A percentile compares a stretch with the other conserved stretches of the same genome.
These are phyloP conservation scores for Acleris emargana DNA, from an alignment of 2,888 invertebrate species.

Conservation along the genomic window DNA sequence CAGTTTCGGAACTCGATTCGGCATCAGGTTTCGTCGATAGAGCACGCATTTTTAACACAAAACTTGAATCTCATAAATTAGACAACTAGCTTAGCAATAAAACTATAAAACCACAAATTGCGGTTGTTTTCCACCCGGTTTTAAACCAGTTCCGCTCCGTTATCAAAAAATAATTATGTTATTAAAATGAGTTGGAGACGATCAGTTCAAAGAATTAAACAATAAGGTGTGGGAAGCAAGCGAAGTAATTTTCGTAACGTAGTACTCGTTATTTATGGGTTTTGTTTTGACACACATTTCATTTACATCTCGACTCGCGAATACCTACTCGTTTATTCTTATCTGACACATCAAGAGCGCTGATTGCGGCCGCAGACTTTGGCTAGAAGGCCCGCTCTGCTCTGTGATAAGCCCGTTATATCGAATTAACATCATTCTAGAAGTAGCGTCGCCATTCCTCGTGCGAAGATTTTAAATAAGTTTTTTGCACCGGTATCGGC, in stretches of 20 bases:
- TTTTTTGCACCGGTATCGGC: neutral
- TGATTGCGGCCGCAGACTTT: slow-evolving; percentile 1
- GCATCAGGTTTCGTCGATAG: too few relatives aligned
- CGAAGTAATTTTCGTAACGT: neutral
- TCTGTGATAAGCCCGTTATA: slow-evolving; percentile 11
- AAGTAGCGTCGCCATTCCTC: neutral
- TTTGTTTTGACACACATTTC: slow-evolving; percentile 6
- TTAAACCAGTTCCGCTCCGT: neutral
- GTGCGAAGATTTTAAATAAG: slow-evolving; percentile 12
- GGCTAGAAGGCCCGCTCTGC: slow-evolving; percentile 6
- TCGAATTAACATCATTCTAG: slow-evolving; percentile 10
- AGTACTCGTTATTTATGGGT: too few relatives aligned
- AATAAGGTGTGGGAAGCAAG: slow-evolving; percentile 4
- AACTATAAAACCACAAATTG: too few relatives aligned
- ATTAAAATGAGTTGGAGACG: neutral
- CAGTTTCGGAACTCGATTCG: too few relatives aligned
- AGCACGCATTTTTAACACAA: too few relatives aligned
- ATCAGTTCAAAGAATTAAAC: neutral
- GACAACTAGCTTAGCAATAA: too few relatives aligned
- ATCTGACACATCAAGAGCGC: slow-evolving; percentile 16
- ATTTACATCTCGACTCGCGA: neutral
- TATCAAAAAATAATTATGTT: neutral
- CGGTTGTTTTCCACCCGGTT: too few relatives aligned
- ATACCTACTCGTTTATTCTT: slow-evolving; percentile 9
- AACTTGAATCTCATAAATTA: too few relatives aligned